Evolutionary conservation across 2,113 vertebrate genomes (phyloP).

Genomic region (Grammomys dolichurus): DNA sequence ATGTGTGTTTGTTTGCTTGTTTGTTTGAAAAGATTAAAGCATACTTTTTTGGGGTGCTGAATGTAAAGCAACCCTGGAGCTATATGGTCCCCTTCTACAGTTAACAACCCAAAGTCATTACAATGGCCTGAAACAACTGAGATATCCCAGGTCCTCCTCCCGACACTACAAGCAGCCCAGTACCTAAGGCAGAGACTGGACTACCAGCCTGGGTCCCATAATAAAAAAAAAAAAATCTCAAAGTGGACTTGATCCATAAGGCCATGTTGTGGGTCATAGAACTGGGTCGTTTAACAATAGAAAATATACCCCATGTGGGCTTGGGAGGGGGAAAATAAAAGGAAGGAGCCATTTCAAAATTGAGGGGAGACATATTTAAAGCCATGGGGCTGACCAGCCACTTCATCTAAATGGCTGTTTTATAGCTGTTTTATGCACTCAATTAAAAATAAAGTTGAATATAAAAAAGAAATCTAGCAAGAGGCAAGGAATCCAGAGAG

Average conservation of each 20-base stretch:
- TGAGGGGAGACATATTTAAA: conserved; percentile 80
- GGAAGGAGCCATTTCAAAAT: conserved; percentile 74
- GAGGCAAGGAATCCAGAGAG: conserved; percentile 74
- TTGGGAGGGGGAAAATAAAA: conserved; percentile 57
- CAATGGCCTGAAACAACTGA: not conserved
- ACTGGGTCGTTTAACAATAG: conserved; percentile 21
- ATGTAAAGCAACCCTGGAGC: not conserved
- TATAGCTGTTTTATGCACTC: conserved; percentile 84
- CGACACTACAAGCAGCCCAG: not conserved
- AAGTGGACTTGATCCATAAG: not conserved
- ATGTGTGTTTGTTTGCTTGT: not conserved
- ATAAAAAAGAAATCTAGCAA: conserved; percentile 80
- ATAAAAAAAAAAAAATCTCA: not conserved
- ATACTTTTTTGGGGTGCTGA: no score
- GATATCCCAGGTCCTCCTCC: not conserved
- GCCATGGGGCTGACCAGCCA: conserved; percentile 80
- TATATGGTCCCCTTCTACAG: not conserved
- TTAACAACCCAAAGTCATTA: not conserved
- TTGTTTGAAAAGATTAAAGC: not conserved
- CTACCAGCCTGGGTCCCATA: not conserved
- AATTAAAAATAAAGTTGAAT: conserved; percentile 72
- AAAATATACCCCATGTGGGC: conserved; percentile 76
- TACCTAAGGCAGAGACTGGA: not conserved
- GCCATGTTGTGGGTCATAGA: not conserved
- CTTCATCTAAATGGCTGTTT: conserved; percentile 85